Evolutionary conservation across 2,888 invertebrate species (phyloP).

Genomic region (Athripsodes cinereus): DNA sequence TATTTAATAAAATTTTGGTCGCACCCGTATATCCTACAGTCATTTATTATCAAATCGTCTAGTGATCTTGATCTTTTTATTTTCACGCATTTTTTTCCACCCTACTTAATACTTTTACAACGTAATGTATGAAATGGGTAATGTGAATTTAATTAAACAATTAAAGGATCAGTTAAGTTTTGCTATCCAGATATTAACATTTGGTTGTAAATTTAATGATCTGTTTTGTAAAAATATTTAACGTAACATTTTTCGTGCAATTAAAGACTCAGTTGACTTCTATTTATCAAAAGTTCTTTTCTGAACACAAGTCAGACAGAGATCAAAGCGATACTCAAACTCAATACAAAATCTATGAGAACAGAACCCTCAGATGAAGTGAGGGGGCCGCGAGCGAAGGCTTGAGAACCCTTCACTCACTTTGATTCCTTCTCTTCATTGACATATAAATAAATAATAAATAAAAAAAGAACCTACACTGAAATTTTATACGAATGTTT

Average conservation of each 20-base stretch:
- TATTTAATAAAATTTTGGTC: too few species aligned
- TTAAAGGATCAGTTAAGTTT: too few species aligned
- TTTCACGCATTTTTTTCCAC: too few species aligned
- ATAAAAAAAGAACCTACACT: neutral
- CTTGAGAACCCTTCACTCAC: constrained; percentile 1
- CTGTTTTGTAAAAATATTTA: too few species aligned
- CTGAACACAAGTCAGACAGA: neutral
- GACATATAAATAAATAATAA: neutral
- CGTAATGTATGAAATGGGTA: too few species aligned
- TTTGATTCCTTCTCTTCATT: neutral
- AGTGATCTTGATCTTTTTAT: too few species aligned
- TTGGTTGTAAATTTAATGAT: too few species aligned
- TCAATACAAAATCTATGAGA: neutral
- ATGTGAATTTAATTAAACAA: too few species aligned
- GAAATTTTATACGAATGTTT: neutral
- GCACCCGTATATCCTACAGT: too few species aligned
- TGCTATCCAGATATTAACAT: too few species aligned
- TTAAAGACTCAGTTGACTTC: neutral
- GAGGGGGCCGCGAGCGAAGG: neutral
- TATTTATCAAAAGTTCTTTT: neutral
- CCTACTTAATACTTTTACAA: too few species aligned
- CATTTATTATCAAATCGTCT: too few species aligned
- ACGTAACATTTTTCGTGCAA: neutral
- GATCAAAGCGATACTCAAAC: constrained; percentile 1
- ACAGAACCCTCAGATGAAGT: neutral